A percentile compares a stretch with the other conserved stretches of the same genome.
These are phyloP conservation scores for Steinernema scapterisci DNA, from an alignment of 2,888 invertebrate genomes.

Conservation along the genomic window DNA sequence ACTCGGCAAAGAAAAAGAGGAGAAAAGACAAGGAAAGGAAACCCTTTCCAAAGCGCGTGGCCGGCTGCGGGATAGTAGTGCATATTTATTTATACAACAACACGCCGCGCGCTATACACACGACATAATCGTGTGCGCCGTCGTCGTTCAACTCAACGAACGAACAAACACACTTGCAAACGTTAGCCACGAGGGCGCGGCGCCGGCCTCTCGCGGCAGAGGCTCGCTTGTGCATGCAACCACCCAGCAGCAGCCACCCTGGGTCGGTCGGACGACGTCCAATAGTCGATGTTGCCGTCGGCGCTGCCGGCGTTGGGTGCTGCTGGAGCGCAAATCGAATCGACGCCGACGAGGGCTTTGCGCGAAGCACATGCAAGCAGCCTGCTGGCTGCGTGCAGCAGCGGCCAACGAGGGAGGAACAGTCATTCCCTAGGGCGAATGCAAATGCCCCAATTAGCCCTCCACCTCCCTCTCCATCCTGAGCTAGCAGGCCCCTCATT, in stretches of 20 bases:
- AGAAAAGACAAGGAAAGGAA: slow-evolving; percentile 19
- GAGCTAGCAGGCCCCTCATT: neutral
- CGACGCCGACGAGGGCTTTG: slow-evolving; percentile 6
- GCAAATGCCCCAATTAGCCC: slow-evolving; percentile 17
- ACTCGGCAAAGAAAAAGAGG: slow-evolving; percentile 28
- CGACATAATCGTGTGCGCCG: slow-evolving; percentile 6
- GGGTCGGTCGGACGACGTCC: neutral
- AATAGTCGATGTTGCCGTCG: slow-evolving; percentile 26
- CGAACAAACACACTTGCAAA: slow-evolving; percentile 28
- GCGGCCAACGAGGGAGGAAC: slow-evolving; percentile 3
- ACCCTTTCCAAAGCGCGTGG: slow-evolving; percentile 19
- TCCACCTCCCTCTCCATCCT: neutral
- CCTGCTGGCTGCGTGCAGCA: slow-evolving; percentile 7
- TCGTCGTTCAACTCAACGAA: slow-evolving; percentile 14
- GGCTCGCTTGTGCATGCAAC: neutral
- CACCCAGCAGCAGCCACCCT: neutral
- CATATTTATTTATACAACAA: slow-evolving; percentile 33
- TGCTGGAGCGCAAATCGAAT: slow-evolving; percentile 1
- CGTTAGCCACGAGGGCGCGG: slow-evolving; percentile 11
- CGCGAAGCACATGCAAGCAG: neutral
- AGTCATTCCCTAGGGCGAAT: slow-evolving; percentile 29
- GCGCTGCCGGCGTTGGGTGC: neutral
- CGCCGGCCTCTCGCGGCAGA: slow-evolving; percentile 5
- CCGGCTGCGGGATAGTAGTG: slow-evolving; percentile 28
- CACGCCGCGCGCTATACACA: slow-evolving; percentile 29